Conservation (phyloP, 2,113 vertebrate species). For the Myotis lucifugus region DNA sequence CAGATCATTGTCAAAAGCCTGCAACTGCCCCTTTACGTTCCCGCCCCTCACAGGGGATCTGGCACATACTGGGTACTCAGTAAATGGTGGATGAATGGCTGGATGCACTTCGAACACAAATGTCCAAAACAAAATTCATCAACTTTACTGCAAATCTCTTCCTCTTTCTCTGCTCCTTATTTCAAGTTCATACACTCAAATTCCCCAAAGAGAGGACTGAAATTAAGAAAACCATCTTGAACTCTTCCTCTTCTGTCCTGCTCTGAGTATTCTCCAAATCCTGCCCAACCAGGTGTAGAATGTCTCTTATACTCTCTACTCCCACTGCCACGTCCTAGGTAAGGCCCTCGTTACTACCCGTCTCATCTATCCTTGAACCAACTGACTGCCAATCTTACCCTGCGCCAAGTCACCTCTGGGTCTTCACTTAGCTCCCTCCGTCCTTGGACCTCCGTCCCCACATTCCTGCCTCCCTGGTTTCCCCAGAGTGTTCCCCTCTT, state of each 20-base stretch:
- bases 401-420: not conserved
- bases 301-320: not conserved
- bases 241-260: not conserved
- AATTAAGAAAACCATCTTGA: not conserved
- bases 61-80: not conserved
- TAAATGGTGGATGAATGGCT: not conserved
- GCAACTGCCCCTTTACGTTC: not conserved
- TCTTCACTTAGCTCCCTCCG: not conserved
- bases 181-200: not conserved
- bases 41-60: not conserved
- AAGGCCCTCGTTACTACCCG: not conserved
- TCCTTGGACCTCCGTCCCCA: not conserved
- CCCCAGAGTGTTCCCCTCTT: not conserved
- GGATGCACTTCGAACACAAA: not conserved
- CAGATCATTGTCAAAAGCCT: not conserved
- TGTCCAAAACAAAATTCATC: constrained; percentile 34
- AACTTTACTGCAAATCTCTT: not conserved
- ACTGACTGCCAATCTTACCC: not conserved
- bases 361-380: not conserved
- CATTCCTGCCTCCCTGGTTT: not conserved
- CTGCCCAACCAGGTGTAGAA: not conserved
- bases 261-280: not conserved
- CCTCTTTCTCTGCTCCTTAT: not conserved
- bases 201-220: not conserved
- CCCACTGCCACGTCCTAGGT: not conserved